phyloP scores from a whole-genome alignment of 2,888 invertebrate species.

The Parascotia fuliginaria region DNA sequence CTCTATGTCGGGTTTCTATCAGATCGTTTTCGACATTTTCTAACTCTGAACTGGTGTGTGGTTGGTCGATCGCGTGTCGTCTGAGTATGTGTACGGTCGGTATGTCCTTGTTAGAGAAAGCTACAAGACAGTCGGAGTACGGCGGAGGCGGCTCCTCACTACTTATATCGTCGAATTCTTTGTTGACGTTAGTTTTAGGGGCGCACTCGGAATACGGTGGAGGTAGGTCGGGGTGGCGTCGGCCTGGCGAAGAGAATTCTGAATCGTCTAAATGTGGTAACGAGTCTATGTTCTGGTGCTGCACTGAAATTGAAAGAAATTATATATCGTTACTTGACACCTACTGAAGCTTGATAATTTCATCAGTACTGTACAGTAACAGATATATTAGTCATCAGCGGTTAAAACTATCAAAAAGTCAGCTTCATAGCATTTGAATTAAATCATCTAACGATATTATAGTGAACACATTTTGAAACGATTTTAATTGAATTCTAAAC shows the following conservation, averaged over 20 bases:
- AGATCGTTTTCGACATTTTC: slow-evolving; percentile 30
- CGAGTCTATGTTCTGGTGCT: slow-evolving; percentile 28
- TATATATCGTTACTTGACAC: too few species aligned
- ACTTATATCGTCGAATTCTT: slow-evolving; percentile 13
- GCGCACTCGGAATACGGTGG: slow-evolving; percentile 68
- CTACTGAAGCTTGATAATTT: too few species aligned
- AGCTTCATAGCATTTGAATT: too few species aligned
- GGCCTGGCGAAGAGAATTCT: slow-evolving; percentile 28
- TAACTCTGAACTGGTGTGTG: slow-evolving; percentile 18
- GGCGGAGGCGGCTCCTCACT: slow-evolving; percentile 70
- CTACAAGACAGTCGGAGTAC: slow-evolving; percentile 65
- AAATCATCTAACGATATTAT: too few species aligned
- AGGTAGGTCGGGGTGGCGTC: slow-evolving; percentile 50
- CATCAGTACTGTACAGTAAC: too few species aligned
- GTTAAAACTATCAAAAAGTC: too few species aligned
- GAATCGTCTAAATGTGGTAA: slow-evolving; percentile 22
- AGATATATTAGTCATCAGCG: too few species aligned
- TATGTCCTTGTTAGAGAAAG: slow-evolving; percentile 52
- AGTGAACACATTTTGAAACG: too few species aligned
- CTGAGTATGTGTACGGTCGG: slow-evolving; percentile 54
- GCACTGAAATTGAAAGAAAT: slow-evolving; percentile 37
- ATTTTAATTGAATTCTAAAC: too few species aligned
- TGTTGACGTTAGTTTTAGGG: neutral
- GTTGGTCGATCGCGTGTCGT: slow-evolving; percentile 1
- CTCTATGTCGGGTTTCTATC: slow-evolving; percentile 17